These are phyloP conservation scores for Thymelicus sylvestris DNA, from an alignment of 2,888 invertebrate species.

Conservation along the genomic window DNA sequence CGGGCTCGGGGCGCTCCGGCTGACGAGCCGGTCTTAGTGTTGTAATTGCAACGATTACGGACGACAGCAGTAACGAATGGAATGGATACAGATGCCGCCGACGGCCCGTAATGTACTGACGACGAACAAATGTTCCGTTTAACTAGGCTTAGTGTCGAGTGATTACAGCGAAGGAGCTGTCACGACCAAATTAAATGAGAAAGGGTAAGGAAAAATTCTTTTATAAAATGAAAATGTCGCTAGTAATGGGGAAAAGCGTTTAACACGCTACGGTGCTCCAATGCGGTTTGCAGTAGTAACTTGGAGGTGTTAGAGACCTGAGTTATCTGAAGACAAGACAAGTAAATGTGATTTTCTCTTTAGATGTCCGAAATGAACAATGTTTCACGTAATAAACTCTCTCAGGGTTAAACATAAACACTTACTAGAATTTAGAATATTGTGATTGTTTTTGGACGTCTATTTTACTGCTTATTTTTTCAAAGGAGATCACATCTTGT, in stretches of 20 bases:
- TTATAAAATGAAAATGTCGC: background rate
- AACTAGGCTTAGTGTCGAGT: slow-evolving; percentile 20
- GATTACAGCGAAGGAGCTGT: slow-evolving; percentile 14
- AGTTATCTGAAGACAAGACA: too few relatives aligned
- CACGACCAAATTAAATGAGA: slow-evolving; percentile 1
- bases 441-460: background rate
- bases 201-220: background rate
- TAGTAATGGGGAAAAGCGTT: background rate
- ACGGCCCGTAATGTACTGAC: slow-evolving; percentile 20
- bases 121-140: slow-evolving; percentile 17
- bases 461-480: background rate
- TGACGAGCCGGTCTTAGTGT: slow-evolving; percentile 33
- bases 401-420: too few relatives aligned
- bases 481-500: background rate
- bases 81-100: slow-evolving; percentile 31
- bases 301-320: too few relatives aligned
- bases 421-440: background rate
- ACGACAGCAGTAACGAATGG: slow-evolving; percentile 40
- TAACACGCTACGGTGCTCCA: too few relatives aligned
- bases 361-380: too few relatives aligned
- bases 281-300: too few relatives aligned
- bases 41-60: slow-evolving; percentile 49
- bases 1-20: slow-evolving; percentile 20
- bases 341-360: too few relatives aligned
- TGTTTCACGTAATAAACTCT: background rate